Percentiles rank a stretch among this genome's conserved stretches.
phyloP scores from a whole-genome alignment of 2,888 invertebrate genomes.

The Acheta domesticus region DNA sequence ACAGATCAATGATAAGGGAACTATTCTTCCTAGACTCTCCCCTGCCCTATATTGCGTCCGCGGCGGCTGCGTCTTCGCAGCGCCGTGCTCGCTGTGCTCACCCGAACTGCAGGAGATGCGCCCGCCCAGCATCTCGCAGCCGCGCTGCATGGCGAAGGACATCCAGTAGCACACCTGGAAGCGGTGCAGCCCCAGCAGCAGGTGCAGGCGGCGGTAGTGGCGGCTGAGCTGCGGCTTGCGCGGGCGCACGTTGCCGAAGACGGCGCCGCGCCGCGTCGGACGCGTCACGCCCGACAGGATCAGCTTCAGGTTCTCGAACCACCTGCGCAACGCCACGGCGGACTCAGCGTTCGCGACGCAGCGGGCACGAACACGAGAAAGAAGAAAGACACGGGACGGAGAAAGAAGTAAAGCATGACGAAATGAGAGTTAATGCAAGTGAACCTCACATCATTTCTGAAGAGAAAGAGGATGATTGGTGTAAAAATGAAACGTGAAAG shows the following conservation, averaged over 20 bases:
- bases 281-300: constrained; percentile 89
- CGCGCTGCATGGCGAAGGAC: constrained; percentile 92
- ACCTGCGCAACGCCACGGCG: constrained; percentile 50
- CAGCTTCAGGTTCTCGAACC: constrained; percentile 94
- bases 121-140: constrained; percentile 80
- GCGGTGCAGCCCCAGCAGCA: constrained; percentile 82
- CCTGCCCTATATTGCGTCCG: too few species aligned
- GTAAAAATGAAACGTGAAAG: too few species aligned
- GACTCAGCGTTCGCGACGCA: too few species aligned
- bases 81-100: constrained; percentile 35
- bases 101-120: constrained; percentile 75
- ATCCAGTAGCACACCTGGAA: constrained; percentile 88
- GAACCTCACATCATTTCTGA: too few species aligned
- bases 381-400: too few species aligned
- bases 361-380: too few species aligned
- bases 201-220: constrained; percentile 82
- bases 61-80: too few species aligned
- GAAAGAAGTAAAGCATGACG: too few species aligned
- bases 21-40: too few species aligned
- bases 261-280: constrained; percentile 85
- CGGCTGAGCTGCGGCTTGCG: constrained; percentile 88
- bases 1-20: too few species aligned
- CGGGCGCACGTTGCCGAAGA: constrained; percentile 80
- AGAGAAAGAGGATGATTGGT: too few species aligned
- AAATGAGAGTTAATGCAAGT: too few species aligned